Evolutionary conservation across 2,888 invertebrate genomes (phyloP).

Genomic region (Heteropelma amictum): DNA sequence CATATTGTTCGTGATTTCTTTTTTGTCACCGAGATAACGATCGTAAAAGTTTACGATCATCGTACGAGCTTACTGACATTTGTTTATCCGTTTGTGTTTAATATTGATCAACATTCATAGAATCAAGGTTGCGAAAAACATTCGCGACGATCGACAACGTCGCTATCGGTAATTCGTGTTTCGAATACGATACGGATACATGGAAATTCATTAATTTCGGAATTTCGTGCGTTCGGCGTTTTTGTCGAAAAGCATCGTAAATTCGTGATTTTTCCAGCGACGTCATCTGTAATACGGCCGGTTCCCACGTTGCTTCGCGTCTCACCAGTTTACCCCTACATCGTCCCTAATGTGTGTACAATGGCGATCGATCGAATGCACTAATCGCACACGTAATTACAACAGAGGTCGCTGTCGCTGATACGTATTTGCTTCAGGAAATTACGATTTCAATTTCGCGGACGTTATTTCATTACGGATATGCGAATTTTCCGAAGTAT

Average conservation of each 20-base stretch:
- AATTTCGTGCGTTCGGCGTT: constrained; percentile 3
- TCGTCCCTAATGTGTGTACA: constrained; percentile 29
- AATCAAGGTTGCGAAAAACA: no score
- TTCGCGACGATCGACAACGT: no score
- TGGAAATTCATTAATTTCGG: no score
- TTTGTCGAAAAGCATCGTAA: background rate
- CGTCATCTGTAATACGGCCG: constrained; percentile 15
- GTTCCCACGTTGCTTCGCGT: constrained; percentile 8
- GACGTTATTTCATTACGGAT: no score
- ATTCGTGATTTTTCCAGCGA: background rate
- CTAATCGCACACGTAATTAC: constrained; percentile 33
- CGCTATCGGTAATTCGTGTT: constrained; percentile 34
- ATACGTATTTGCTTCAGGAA: background rate
- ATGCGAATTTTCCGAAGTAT: no score
- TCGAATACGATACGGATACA: background rate
- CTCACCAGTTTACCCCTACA: constrained; percentile 42
- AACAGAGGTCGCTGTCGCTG: constrained; percentile 23
- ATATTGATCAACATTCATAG: no score
- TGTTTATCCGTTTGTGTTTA: no score
- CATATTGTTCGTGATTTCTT: no score
- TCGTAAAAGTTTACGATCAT: no score
- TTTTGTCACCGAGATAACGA: no score
- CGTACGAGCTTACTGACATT: no score
- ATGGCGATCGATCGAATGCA: constrained; percentile 6
- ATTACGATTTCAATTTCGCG: background rate